Conservation (phyloP, 2,888 invertebrate genomes). For the Xylota sylvarum region DNA sequence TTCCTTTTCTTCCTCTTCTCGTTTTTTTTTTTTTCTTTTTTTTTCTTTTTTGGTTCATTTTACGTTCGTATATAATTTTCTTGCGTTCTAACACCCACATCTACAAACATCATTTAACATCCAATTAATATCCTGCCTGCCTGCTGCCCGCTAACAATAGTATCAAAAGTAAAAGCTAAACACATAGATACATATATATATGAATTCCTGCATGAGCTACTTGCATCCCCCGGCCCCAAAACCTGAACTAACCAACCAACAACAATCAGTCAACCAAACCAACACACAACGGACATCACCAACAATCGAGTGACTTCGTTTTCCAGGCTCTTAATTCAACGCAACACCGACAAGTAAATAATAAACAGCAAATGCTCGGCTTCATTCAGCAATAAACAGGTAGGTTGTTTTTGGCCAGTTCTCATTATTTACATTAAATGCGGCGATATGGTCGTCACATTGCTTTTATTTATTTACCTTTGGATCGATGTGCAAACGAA, state of each 20-base stretch:
- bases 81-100: slow-evolving; percentile 4
- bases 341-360: slow-evolving; percentile 49
- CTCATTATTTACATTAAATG: slow-evolving; percentile 64
- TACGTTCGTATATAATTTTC: slow-evolving; percentile 10
- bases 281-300: slow-evolving; percentile 42
- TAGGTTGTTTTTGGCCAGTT: slow-evolving; percentile 64
- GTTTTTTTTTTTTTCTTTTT: slow-evolving; percentile 36
- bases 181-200: not conserved
- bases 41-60: slow-evolving; percentile 24
- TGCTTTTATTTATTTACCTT: slow-evolving; percentile 61
- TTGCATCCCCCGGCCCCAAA: slow-evolving; percentile 37
- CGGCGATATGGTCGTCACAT: slow-evolving; percentile 18
- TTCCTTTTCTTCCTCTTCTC: slow-evolving; percentile 42
- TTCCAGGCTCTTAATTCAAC: slow-evolving; percentile 11
- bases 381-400: slow-evolving; percentile 76
- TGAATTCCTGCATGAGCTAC: slow-evolving; percentile 63
- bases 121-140: slow-evolving; percentile 37
- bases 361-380: slow-evolving; percentile 69
- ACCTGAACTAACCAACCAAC: slow-evolving; percentile 44
- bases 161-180: slow-evolving; percentile 26
- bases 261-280: slow-evolving; percentile 54
- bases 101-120: slow-evolving; percentile 40
- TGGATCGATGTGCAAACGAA: slow-evolving; percentile 75
- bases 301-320: slow-evolving; percentile 32
- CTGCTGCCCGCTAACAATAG: slow-evolving; percentile 28